A percentile compares a stretch with the other conserved stretches of the same genome.
Conservation (phyloP, 1,140 invertebrate species). For the Magallana ariakensis region DNA sequence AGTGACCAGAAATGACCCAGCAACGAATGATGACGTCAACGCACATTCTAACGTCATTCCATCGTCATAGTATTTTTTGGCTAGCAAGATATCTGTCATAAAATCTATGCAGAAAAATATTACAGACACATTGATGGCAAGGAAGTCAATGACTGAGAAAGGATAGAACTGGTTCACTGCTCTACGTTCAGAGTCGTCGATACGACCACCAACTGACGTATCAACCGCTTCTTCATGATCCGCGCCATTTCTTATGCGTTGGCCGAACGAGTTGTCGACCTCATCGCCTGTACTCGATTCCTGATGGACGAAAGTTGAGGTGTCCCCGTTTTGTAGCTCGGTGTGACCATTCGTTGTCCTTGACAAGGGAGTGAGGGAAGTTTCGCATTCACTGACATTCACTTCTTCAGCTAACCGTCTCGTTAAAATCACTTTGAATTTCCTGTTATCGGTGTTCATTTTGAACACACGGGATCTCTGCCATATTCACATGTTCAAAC, state of each 20-base stretch:
- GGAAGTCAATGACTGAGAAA: slow-evolving; percentile 10
- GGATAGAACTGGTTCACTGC: background rate
- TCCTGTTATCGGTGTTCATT: background rate
- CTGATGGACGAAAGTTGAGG: background rate
- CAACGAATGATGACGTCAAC: slow-evolving; percentile 61
- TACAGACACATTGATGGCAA: background rate
- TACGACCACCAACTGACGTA: background rate
- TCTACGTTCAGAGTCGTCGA: background rate
- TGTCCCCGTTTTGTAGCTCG: no score
- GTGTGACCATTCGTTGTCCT: background rate
- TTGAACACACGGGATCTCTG: background rate
- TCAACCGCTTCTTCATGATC: background rate
- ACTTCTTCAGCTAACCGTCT: background rate
- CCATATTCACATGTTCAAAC: background rate
- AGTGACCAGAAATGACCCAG: slow-evolving; percentile 63
- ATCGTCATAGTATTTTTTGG: slow-evolving; percentile 61
- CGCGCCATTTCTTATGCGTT: background rate
- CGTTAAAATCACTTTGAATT: slow-evolving; percentile 18
- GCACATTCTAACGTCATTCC: slow-evolving; percentile 51
- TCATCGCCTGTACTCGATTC: background rate
- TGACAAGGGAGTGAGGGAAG: background rate
- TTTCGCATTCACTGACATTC: background rate
- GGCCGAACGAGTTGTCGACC: background rate
- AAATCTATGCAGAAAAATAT: slow-evolving; percentile 59
- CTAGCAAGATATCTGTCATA: slow-evolving; percentile 65